Evolutionary conservation across 2,888 invertebrate species (phyloP).

Genomic region (Selenia dentaria): DNA sequence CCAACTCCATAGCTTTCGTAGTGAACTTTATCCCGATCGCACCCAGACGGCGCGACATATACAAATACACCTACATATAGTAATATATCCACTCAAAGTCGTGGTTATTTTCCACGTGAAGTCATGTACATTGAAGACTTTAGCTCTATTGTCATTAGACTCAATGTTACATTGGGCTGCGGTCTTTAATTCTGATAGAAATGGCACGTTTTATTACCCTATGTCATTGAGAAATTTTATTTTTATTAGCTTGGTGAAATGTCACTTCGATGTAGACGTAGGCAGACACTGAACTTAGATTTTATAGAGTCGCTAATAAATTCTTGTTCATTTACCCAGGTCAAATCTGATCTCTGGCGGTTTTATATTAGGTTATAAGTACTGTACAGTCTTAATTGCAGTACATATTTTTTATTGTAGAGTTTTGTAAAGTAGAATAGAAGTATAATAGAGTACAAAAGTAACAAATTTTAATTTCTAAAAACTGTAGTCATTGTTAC

Average conservation of each 20-base stretch:
- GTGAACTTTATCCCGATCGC: constrained; percentile 42
- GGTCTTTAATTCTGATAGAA: constrained; percentile 2
- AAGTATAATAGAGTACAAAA: no score
- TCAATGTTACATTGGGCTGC: background rate
- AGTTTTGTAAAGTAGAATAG: no score
- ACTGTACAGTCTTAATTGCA: no score
- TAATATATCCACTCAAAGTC: constrained; percentile 5
- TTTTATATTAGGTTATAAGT: no score
- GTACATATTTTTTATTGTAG: no score
- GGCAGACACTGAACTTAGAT: background rate
- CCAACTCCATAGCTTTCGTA: background rate
- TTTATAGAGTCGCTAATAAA: background rate
- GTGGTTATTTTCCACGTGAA: constrained; percentile 61
- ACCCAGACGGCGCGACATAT: constrained; percentile 66
- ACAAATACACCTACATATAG: constrained; percentile 32
- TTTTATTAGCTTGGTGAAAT: constrained; percentile 5
- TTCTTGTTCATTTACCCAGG: background rate
- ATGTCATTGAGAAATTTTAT: constrained; percentile 1
- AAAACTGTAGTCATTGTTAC: no score
- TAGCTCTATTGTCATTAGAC: constrained; percentile 28
- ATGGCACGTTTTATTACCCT: constrained; percentile 8
- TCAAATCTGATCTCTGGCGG: no score
- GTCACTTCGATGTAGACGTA: background rate
- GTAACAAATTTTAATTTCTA: no score
- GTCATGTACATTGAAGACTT: constrained; percentile 31